Evolutionary conservation across 2,113 vertebrate genomes (phyloP).

Genomic region (Hippocampus comes): DNA sequence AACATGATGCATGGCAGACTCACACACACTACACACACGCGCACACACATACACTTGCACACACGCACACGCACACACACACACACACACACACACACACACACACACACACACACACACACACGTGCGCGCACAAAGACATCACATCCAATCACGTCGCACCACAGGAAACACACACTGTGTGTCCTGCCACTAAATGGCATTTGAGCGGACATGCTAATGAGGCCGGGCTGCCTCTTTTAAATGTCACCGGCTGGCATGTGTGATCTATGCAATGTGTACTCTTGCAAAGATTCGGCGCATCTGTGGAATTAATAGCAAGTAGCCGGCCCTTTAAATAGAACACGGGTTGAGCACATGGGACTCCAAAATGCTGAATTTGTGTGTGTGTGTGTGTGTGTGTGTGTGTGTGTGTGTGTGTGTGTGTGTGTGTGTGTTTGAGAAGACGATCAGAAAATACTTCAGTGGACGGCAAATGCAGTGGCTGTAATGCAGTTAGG

Average conservation of each 20-base stretch:
- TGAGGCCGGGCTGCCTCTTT: constrained; percentile 31
- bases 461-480: constrained; percentile 42
- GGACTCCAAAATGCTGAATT: constrained; percentile 9
- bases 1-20: constrained; percentile 1
- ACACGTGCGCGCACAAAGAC: background rate
- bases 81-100: constrained; percentile 11
- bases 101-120: constrained; percentile 2
- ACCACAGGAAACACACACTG: constrained; percentile 6
- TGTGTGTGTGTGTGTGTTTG: constrained; percentile 42
- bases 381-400: constrained; percentile 35
- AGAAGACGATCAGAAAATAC: constrained; percentile 24
- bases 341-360: background rate
- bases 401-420: constrained; percentile 19
- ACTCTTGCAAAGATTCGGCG: constrained; percentile 2
- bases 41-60: background rate
- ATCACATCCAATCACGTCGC: constrained; percentile 24
- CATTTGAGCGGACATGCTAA: constrained; percentile 40
- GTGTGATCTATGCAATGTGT: constrained; percentile 29
- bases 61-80: background rate
- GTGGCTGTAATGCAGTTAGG: constrained; percentile 37
- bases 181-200: constrained; percentile 35
- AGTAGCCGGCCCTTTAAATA: background rate
- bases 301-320: constrained; percentile 9
- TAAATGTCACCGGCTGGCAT: constrained; percentile 31
- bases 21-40: constrained; percentile 6